phyloP scores from a whole-genome alignment of 2,888 invertebrate genomes.

The Sphaerophoria rueppellii region DNA sequence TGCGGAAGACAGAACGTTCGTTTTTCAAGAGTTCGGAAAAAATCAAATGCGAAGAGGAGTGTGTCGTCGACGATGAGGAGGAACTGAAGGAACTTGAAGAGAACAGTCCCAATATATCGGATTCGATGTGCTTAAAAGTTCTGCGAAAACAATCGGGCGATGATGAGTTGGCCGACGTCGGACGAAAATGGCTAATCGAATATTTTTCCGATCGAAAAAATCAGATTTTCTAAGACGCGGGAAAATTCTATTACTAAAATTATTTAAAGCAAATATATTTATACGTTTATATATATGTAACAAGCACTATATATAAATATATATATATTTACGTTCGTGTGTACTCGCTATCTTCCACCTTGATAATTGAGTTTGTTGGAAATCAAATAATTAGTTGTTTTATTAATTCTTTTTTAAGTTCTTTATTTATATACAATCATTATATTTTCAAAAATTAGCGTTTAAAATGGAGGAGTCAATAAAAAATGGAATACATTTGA shows the following conservation, averaged over 20 bases:
- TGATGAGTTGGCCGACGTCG: conserved; percentile 77
- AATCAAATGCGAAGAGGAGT: conserved; percentile 79
- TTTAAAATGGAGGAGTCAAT: conserved; percentile 71
- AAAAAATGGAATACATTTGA: conserved; percentile 65
- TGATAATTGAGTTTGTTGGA: conserved; percentile 73
- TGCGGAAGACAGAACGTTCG: conserved; percentile 79
- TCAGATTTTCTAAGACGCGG: conserved; percentile 64
- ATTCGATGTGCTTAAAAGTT: conserved; percentile 78
- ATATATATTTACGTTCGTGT: conserved; percentile 38
- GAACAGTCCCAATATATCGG: conserved; percentile 78
- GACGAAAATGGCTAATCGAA: conserved; percentile 77
- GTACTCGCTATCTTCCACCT: conserved; percentile 72
- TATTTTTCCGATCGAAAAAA: conserved; percentile 71
- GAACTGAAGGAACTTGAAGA: conserved; percentile 79
- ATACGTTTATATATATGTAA: conserved; percentile 73
- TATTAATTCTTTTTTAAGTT: conserved; percentile 73
- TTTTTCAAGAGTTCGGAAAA: conserved; percentile 78
- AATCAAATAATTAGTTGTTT: conserved; percentile 72
- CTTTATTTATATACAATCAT: conserved; percentile 70
- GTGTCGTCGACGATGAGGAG: conserved; percentile 78
- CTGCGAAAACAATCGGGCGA: conserved; percentile 78
- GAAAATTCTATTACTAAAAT: conserved; percentile 76
- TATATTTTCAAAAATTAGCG: conserved; percentile 65
- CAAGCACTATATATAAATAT: conserved; percentile 44
- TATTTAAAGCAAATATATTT: conserved; percentile 78